Percentiles rank a stretch among this genome's conserved stretches.
Evolutionary conservation across 2,888 invertebrate genomes (phyloP).

Genomic region (Slavum lentiscoides): DNA sequence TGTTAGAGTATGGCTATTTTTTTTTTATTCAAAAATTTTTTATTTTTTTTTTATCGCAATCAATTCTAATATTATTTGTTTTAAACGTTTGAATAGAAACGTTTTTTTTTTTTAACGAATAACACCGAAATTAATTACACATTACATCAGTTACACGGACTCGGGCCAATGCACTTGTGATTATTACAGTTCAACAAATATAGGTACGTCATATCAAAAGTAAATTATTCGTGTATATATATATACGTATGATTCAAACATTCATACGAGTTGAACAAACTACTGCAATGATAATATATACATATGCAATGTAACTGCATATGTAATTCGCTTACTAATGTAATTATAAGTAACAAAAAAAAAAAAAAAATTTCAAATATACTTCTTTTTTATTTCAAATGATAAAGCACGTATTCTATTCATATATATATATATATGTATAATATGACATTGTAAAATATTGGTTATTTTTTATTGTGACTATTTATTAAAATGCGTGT

Average conservation of each 20-base stretch:
- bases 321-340: background rate
- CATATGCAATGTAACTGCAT: background rate
- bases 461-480: background rate
- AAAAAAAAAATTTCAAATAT: background rate
- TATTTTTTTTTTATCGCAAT: too few species aligned
- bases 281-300: background rate
- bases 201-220: background rate
- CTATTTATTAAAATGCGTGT: background rate
- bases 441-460: background rate
- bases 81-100: too few species aligned
- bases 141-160: background rate
- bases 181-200: background rate
- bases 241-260: background rate
- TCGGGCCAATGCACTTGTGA: background rate
- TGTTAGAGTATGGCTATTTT: too few species aligned
- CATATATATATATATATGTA: too few species aligned
- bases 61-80: too few species aligned
- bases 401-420: conserved; percentile 33
- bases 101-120: too few species aligned
- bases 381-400: background rate
- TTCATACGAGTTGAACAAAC: conserved; percentile 14
- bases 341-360: background rate
- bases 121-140: background rate
- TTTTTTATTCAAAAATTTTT: too few species aligned
- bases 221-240: background rate